A percentile compares a stretch with the other conserved stretches of the same genome.
Evolutionary conservation across 1,140 invertebrate genomes (phyloP).

Genomic region (Periplaneta americana): DNA sequence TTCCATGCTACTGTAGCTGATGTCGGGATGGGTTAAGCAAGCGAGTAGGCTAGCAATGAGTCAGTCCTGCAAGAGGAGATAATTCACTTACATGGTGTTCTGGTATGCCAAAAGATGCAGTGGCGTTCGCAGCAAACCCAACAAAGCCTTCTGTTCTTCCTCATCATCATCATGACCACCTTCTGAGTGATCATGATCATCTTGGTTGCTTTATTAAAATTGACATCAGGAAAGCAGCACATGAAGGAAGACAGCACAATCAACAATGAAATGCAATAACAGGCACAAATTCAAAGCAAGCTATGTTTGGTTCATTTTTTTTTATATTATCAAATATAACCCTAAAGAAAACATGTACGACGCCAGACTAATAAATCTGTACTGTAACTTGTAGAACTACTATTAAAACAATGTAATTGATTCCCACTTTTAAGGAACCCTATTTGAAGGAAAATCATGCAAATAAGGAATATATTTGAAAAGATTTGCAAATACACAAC

Average conservation of each 20-base stretch:
- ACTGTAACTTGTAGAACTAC: too few species aligned
- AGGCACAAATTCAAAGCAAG: not conserved
- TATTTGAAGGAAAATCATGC: too few species aligned
- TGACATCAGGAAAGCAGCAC: not conserved
- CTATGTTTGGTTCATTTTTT: too few species aligned
- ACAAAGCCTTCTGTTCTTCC: not conserved
- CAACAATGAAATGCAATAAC: not conserved
- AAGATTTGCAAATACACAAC: too few species aligned
- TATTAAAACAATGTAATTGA: too few species aligned
- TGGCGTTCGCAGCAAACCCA: not conserved
- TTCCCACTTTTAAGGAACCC: too few species aligned
- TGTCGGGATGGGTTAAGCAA: not conserved
- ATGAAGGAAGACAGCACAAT: not conserved
- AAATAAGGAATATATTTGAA: too few species aligned
- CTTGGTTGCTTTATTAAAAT: not conserved
- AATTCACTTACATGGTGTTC: not conserved
- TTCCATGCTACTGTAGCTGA: not conserved
- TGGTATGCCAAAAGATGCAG: not conserved
- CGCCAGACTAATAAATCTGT: too few species aligned
- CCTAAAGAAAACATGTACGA: too few species aligned
- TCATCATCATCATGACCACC: not conserved
- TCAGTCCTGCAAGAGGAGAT: not conserved
- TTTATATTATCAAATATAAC: too few species aligned
- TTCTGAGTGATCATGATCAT: not conserved
- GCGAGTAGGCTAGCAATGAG: not conserved